These are phyloP conservation scores for Heliocidaris tuberculata DNA, from an alignment of 35 echinoderm and acorn worm genomes.

Conservation along the genomic window DNA sequence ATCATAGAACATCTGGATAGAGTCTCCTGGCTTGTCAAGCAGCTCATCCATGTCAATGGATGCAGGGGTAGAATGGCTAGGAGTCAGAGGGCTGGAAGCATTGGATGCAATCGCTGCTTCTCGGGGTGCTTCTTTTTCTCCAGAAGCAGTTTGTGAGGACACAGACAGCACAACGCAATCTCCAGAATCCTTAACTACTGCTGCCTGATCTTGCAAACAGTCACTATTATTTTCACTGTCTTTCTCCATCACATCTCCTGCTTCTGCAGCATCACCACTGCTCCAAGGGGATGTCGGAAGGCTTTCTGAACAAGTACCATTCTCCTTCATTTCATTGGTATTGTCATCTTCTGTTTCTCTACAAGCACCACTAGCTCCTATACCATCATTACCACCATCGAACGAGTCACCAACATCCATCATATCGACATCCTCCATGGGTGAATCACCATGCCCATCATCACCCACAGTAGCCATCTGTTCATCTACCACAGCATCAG, in stretches of 20 bases:
- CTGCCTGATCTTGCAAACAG: background rate
- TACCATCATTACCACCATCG: background rate
- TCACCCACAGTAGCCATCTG: conserved; percentile 21
- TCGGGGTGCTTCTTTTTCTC: background rate
- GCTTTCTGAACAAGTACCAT: background rate
- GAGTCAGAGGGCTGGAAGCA: background rate
- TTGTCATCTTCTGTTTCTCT: background rate
- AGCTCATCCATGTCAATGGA: conserved; percentile 5
- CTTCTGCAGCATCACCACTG: background rate
- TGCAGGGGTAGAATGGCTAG: background rate
- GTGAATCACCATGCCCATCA: background rate
- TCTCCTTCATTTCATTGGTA: background rate
- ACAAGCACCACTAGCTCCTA: background rate
- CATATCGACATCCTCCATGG: background rate
- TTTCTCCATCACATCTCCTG: background rate
- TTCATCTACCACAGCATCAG: background rate
- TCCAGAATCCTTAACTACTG: background rate
- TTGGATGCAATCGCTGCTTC: background rate
- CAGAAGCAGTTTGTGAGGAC: background rate
- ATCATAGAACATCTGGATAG: conserved; percentile 9
- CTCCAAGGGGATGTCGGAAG: background rate
- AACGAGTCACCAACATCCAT: background rate
- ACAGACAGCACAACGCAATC: background rate
- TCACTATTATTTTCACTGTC: background rate
- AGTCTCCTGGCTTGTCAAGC: background rate